Evolutionary conservation across 2,113 vertebrate genomes (phyloP), one percentile per base, ranked within the genome.

Genomic region (Lipotes vexillifer): DNA sequence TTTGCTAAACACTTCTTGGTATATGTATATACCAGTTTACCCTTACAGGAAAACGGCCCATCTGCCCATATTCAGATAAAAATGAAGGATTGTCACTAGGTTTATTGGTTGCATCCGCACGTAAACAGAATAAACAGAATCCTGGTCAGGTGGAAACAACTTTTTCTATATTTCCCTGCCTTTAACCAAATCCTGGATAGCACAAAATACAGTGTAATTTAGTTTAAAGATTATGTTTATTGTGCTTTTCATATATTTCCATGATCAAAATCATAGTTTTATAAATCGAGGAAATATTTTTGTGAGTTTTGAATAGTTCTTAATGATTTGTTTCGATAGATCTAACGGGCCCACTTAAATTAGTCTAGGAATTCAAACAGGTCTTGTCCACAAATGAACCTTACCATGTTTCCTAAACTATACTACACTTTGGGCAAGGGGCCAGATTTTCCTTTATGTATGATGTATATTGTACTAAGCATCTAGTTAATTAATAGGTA

Each of bases 191-290:
- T 85, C 29, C 31, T 90, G 31, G 2, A 36, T 46, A 82, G 36
- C 9, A 95, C n/a, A 84, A 92, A 97, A 87, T 13, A 90, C 36
- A 71, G 8, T 55, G 7, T 88, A 88, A 97, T 78, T 93, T 92
- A 93, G 93, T 77, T 86, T 59, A 61, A 91, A 85, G 6, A 63
- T 82, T 95, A 20, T 72, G n/a, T 29, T 92, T 86, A 69, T 61
- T 92, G 29, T 86, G 12, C 25, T 88, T 84, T 49, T 82, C 27
- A 80, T 52, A 61, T 89, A 63, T 38, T 83, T 93, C 36, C 38
- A 96, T 68, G 18, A 66, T 71, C 21, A 55, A 93, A 96, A 93
- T 31, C 6, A 84, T 21, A 55, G 57, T 93, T 90, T 81, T 81
- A 65, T 84, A 81, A 97, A 77, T 36, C 52, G 18, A 57, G 23